phyloP scores from a whole-genome alignment of 2,113 vertebrate genomes.

The Mus spicilegus region DNA sequence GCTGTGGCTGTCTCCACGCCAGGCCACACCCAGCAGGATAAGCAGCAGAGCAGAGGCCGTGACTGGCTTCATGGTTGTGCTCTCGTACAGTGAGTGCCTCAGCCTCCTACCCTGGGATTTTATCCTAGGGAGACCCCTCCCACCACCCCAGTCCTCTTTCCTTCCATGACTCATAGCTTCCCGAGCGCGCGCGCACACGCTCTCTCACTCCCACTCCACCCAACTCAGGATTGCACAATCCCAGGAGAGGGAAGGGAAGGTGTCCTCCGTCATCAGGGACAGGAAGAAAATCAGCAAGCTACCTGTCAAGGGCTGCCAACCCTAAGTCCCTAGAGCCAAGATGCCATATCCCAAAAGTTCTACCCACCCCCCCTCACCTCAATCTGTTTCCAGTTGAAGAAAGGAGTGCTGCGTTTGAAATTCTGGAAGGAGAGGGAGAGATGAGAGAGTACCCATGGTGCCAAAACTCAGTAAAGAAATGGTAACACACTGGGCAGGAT shows the following conservation, averaged over 20 bases:
- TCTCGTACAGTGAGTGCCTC: background rate
- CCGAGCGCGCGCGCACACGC: background rate
- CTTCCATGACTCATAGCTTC: conserved; percentile 34
- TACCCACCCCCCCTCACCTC: conserved; percentile 66
- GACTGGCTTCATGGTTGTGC: background rate
- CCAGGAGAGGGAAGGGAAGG: background rate
- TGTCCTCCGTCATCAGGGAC: background rate
- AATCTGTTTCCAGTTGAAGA: conserved; percentile 79
- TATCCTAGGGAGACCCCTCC: conserved; percentile 6
- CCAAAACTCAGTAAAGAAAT: background rate
- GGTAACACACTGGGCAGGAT: background rate
- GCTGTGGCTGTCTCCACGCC: background rate
- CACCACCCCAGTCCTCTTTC: background rate
- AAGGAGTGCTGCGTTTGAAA: conserved; percentile 79
- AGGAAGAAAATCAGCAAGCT: background rate
- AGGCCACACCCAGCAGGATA: conserved; percentile 30
- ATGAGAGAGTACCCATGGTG: accelerated
- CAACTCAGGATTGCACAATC: background rate
- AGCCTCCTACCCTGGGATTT: background rate
- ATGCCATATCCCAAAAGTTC: background rate
- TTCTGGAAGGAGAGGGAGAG: conserved; percentile 62
- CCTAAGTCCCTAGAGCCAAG: background rate
- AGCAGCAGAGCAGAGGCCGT: background rate
- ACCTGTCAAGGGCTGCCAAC: background rate
- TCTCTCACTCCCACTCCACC: background rate